Conservation (phyloP, 2,888 invertebrate genomes). For the Hyles lineata region DNA sequence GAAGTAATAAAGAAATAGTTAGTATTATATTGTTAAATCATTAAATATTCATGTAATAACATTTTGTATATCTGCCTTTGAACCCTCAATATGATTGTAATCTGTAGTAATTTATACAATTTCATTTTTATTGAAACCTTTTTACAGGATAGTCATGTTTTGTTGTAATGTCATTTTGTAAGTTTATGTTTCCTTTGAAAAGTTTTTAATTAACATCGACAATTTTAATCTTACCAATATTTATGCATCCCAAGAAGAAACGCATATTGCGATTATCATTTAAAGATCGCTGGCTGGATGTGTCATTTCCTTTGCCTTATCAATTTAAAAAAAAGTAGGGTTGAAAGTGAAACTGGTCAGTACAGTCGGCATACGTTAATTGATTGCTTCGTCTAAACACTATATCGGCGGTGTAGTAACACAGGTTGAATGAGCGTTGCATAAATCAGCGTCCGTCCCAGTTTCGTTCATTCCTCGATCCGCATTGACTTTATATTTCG, state of each 20-base stretch:
- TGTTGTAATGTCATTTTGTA: background rate
- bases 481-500: constrained; percentile 47
- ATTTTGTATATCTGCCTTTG: no score
- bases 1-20: background rate
- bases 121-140: background rate
- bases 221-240: background rate
- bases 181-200: background rate
- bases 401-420: constrained; percentile 45
- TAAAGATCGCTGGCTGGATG: constrained; percentile 3
- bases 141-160: background rate
- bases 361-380: constrained; percentile 31
- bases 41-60: background rate
- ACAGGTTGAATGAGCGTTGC: constrained; percentile 51
- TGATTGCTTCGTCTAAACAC: constrained; percentile 38
- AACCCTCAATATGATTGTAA: background rate
- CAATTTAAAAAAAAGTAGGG: background rate
- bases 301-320: background rate
- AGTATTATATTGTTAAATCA: background rate
- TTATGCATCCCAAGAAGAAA: background rate
- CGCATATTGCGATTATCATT: background rate
- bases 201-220: background rate
- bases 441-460: constrained; percentile 52
- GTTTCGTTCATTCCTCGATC: constrained; percentile 52
- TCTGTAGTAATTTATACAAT: background rate
- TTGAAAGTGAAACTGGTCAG: constrained; percentile 7